Conservation (phyloP, 2,797 vertebrate species). For the Lacerta agilis region DNA sequence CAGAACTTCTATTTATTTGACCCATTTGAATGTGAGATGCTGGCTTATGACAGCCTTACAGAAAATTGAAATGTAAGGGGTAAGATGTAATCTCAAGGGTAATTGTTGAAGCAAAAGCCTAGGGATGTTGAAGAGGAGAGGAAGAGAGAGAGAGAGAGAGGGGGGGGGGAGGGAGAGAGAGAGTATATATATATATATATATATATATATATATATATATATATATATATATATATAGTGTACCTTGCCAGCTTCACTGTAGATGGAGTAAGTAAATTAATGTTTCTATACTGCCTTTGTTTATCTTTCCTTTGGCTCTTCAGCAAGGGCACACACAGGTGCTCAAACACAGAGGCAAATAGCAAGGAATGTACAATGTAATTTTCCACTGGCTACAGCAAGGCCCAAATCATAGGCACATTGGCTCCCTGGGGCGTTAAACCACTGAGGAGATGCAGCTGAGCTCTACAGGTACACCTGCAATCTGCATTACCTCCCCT, state of each 20-base stretch:
- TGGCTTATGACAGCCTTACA: not conserved
- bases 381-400: not conserved
- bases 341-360: not conserved
- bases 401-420: not conserved
- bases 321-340: not conserved
- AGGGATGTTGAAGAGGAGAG: not conserved
- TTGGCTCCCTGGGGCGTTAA: not conserved
- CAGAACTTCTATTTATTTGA: not conserved
- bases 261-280: not conserved
- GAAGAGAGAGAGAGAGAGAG: no score
- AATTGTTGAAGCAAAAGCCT: not conserved
- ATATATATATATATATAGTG: not conserved
- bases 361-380: not conserved
- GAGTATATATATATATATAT: no score
- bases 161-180: no score
- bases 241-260: not conserved
- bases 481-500: not conserved
- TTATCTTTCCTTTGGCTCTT: slow-evolving; percentile 32
- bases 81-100: not conserved
- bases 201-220: no score
- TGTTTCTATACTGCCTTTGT: not conserved
- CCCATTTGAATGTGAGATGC: not conserved
- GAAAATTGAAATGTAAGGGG: not conserved
- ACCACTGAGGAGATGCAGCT: not conserved
- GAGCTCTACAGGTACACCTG: not conserved